Evolutionary conservation across 2,113 vertebrate genomes (phyloP), one percentile per base, ranked within the genome.

Genomic region (Xenopus laevis): DNA sequence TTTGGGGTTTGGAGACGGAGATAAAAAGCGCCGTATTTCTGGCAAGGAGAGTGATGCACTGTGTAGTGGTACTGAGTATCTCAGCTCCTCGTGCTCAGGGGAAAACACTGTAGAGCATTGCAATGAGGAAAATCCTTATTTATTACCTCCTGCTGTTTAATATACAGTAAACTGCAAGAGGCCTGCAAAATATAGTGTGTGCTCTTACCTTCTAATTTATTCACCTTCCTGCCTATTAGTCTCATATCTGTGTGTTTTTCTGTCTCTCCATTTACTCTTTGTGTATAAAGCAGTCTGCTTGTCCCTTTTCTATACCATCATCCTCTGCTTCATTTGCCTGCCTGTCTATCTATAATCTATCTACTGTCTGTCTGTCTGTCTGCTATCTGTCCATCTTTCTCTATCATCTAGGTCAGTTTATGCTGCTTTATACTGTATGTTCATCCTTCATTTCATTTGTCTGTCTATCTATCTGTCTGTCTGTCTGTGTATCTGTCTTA

Each of bases 1-100:
- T 69, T 75, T 68, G 73, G 73, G 73, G 73, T 75, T 75, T 75
- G 57, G 45, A 68, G 63, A 67, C 52, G 30, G 63, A 45, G 65
- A 61, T 60, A 60, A 55, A 69, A 4, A 62, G 17, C 58, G 4
- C 7, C n/a, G 45, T 30, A 30, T 68, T 68, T 75, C 50, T 52
- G 53, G 16, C n/a, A 47, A 69, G n/a, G 66, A 62, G 57, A 63
- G 61, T 52, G 73, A 58, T 47, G 15, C 45, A 44, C 46, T 75
- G 47, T 75, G 68, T n/a, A 53, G 20, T 68, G 50, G 23, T 68
- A 18, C 55, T 44, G 46, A 75, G 46, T 69, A 62, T 75, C 46
- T 18, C 67, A 62, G 20, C 30, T 30, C 46, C 55, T n/a, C 30
- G 46, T 45, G 20, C 73, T 13, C 23, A 63, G 53, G 53, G 53